These are phyloP conservation scores for Rhadinocentrus ornatus DNA, from an alignment of 2,797 vertebrate genomes.

Conservation along the genomic window DNA sequence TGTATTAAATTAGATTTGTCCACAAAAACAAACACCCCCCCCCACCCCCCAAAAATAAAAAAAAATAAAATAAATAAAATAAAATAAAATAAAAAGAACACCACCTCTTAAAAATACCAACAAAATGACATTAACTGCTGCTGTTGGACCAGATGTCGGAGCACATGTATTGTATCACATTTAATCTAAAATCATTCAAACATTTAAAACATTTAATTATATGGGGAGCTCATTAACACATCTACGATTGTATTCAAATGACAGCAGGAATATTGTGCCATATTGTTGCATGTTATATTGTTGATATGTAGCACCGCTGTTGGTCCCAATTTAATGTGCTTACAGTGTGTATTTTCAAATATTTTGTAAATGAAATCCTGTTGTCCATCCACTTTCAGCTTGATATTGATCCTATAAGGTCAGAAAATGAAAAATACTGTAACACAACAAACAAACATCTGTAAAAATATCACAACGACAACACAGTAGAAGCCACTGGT, in stretches of 20 bases:
- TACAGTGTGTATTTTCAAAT: neutral
- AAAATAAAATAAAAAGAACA: too few relatives aligned
- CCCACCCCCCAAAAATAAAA: too few relatives aligned
- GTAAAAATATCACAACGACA: slow-evolving; percentile 64
- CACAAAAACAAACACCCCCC: neutral
- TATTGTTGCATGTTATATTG: neutral
- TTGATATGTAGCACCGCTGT: neutral
- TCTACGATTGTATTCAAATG: neutral
- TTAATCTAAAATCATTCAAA: too few relatives aligned
- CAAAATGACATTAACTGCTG: neutral
- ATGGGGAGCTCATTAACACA: too few relatives aligned
- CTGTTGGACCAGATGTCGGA: neutral
- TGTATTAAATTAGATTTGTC: neutral
- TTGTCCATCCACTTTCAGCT: neutral
- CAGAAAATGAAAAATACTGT: slow-evolving; percentile 8
- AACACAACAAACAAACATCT: slow-evolving; percentile 30
- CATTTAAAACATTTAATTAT: too few relatives aligned
- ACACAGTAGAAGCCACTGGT: slow-evolving; percentile 68
- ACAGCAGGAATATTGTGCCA: neutral
- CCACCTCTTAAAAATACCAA: neutral
- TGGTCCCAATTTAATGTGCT: neutral
- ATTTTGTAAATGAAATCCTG: neutral
- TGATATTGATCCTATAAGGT: neutral
- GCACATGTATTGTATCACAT: too few relatives aligned
- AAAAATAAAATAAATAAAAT: too few relatives aligned